Conservation (phyloP, 2,888 invertebrate genomes). For the Drosophila bunnanda region DNA sequence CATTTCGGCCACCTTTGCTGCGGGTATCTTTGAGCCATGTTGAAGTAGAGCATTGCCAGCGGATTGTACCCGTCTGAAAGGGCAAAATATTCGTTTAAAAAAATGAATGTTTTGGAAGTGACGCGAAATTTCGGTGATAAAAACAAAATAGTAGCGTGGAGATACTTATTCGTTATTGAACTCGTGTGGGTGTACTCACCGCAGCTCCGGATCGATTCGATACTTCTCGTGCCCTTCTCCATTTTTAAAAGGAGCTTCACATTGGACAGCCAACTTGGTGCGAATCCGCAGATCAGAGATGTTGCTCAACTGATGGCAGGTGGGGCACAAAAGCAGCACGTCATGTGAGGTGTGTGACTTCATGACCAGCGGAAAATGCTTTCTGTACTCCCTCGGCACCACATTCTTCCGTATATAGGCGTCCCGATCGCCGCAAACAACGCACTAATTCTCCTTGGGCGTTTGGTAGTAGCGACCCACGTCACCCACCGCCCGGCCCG, state of each 20-base stretch:
- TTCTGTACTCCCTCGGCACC: conserved; percentile 93
- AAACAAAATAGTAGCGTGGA: background rate
- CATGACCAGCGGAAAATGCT: conserved; percentile 90
- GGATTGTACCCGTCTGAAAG: conserved; percentile 86
- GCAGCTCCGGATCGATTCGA: conserved; percentile 83
- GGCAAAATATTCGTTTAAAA: background rate
- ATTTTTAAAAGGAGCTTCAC: conserved; percentile 87
- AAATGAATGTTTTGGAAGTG: background rate
- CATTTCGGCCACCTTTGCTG: conserved; percentile 85
- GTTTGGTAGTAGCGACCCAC: conserved; percentile 90
- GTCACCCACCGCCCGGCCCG: conserved; percentile 89
- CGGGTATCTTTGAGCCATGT: conserved; percentile 86
- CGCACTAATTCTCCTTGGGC: conserved; percentile 90
- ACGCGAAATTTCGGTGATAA: background rate
- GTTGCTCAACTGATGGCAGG: conserved; percentile 90
- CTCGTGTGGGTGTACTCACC: conserved; percentile 54
- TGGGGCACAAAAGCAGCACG: conserved; percentile 89
- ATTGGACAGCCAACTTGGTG: conserved; percentile 86
- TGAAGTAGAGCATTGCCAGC: conserved; percentile 87
- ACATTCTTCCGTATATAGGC: conserved; percentile 91
- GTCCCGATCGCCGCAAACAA: conserved; percentile 90
- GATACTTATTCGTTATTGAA: background rate
- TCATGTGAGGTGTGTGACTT: conserved; percentile 94
- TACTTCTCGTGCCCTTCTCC: conserved; percentile 76
- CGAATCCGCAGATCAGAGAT: conserved; percentile 87